Percentiles rank a stretch among this genome's conserved stretches.
Conservation (phyloP, 2,113 vertebrate genomes). For the Hoplias malabaricus region DNA sequence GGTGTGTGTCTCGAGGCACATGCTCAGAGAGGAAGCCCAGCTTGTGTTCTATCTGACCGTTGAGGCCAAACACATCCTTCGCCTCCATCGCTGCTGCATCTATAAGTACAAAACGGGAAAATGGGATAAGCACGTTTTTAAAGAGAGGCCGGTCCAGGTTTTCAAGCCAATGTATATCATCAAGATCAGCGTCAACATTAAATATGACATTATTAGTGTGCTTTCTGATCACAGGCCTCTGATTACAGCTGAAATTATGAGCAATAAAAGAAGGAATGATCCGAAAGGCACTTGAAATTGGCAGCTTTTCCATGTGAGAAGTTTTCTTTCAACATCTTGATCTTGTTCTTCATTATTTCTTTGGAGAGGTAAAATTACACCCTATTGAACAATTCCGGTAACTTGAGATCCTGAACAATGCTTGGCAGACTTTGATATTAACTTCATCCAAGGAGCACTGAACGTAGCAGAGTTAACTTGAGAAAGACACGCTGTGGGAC, state of each 20-base stretch:
- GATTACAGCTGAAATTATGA: conserved; percentile 16
- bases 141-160: background rate
- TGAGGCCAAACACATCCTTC: conserved; percentile 85
- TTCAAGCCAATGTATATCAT: background rate
- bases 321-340: conserved; percentile 54
- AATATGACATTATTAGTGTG: conserved; percentile 2
- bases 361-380: conserved; percentile 51
- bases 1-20: conserved; percentile 79
- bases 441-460: conserved; percentile 39
- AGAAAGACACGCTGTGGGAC: conserved; percentile 9
- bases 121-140: background rate
- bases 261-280: conserved; percentile 1
- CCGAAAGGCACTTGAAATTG: conserved; percentile 38
- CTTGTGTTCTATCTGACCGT: conserved; percentile 91
- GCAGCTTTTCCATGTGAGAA: conserved; percentile 34
- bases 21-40: conserved; percentile 82
- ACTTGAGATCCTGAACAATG: conserved; percentile 46
- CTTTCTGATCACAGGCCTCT: conserved; percentile 18
- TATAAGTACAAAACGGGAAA: conserved; percentile 50
- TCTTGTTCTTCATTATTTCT: conserved; percentile 55
- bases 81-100: conserved; percentile 70
- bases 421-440: conserved; percentile 48
- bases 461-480: conserved; percentile 21
- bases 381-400: conserved; percentile 49
- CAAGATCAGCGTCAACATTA: background rate